A percentile compares a stretch with the other conserved stretches of the same genome.
Conservation (phyloP, 1,140 invertebrate genomes). For the Aphaenogaster ashmeadi region DNA sequence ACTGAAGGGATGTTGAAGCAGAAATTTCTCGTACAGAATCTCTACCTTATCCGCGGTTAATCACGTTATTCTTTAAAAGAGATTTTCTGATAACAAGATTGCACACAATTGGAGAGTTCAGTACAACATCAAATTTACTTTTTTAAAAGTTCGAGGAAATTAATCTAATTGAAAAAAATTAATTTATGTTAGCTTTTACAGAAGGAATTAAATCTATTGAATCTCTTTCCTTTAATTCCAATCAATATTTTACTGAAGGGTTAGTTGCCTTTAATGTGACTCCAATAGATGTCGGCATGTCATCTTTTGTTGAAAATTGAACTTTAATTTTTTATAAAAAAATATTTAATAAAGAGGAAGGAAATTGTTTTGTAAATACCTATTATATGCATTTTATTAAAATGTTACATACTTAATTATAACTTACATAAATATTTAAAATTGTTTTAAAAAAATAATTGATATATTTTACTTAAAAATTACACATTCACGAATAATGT, state of each 20-base stretch:
- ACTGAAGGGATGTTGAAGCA: background rate
- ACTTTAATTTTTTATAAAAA: background rate
- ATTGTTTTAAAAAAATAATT: background rate
- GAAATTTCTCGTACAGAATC: background rate
- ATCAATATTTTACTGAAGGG: conserved; percentile 24
- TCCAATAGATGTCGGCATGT: conserved; percentile 34
- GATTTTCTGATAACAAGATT: background rate
- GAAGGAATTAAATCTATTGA: background rate
- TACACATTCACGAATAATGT: background rate
- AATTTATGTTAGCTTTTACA: background rate
- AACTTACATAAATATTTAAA: background rate
- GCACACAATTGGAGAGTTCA: background rate
- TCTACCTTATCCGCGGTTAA: conserved; percentile 38
- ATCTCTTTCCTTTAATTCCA: background rate
- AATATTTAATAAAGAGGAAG: background rate
- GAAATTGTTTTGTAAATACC: background rate
- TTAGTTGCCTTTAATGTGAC: background rate
- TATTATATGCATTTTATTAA: background rate
- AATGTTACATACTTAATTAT: background rate
- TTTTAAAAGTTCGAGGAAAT: background rate
- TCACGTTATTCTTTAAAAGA: background rate
- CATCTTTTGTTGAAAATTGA: background rate
- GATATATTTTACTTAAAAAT: background rate
- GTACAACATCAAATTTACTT: background rate
- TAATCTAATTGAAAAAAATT: background rate